A percentile compares a stretch with the other conserved stretches of the same genome.
phyloP scores from a whole-genome alignment of 2,113 vertebrate species.

The Xenus cinereus region DNA sequence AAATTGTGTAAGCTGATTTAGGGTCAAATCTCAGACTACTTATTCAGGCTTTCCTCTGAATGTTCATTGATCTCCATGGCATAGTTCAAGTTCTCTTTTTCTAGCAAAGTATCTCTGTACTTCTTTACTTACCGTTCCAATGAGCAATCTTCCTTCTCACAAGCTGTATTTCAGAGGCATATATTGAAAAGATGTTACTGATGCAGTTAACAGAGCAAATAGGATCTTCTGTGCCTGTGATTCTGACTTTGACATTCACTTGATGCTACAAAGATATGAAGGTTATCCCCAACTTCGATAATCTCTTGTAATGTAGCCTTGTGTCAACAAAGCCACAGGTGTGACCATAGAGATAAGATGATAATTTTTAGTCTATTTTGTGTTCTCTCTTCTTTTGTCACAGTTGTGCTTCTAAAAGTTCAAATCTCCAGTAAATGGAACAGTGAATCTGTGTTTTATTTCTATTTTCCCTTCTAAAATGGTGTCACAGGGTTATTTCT shows the following conservation, averaged over 20 bases:
- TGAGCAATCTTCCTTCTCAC: neutral
- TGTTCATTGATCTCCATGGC: neutral
- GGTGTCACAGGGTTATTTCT: neutral
- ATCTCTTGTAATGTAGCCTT: constrained; percentile 10
- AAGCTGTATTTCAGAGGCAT: neutral
- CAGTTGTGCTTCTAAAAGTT: constrained; percentile 15
- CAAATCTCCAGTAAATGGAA: neutral
- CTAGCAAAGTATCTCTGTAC: neutral
- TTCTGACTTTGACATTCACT: constrained; percentile 18
- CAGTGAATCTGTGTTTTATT: neutral
- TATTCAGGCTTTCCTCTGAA: neutral
- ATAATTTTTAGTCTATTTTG: constrained; percentile 1
- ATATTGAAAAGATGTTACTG: neutral
- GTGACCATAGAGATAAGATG: constrained; percentile 2
- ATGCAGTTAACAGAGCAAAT: constrained; percentile 9
- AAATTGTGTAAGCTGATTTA: constrained; percentile 4
- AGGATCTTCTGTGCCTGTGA: neutral
- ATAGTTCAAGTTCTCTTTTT: neutral
- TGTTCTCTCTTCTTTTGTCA: neutral
- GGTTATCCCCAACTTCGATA: neutral
- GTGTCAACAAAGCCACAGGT: constrained; percentile 25
- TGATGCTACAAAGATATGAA: neutral
- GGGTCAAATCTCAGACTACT: constrained; percentile 19
- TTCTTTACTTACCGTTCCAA: neutral
- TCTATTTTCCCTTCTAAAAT: constrained; percentile 13